Evolutionary conservation across 2,888 invertebrate genomes (phyloP), one percentile per base, ranked within the genome.

Genomic region (Coleophora deauratella): DNA sequence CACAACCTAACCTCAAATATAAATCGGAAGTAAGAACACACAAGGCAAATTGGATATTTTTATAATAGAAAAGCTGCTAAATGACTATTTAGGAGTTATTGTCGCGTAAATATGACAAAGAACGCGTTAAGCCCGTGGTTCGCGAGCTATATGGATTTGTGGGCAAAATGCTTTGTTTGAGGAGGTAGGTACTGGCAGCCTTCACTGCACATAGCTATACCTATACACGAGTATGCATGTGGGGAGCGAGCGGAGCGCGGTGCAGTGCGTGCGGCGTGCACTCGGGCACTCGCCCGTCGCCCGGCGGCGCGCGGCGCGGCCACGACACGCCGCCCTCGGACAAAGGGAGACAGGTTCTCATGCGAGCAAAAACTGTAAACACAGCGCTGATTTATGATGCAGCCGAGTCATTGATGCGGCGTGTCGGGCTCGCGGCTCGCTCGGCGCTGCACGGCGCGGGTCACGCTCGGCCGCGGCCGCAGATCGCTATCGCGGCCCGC

Each of bases 141-240:
- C 61, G 55, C 63, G 62, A 62, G 65, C 68, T 59, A 59, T 71
- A 70, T 68, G 68, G 76, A 74, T 74, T 75, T 70, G 73, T 72
- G 74, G 70, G 72, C 74, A 66, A 73, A 82, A 72, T 76, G 84
- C 84, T 85, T 85, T 85, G 84, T 85, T 81, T 75, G 80, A 80
- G 72, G 73, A 72, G 71, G 68, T 72, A 76, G 69, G 72, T 73
- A 76, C 70, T 67, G 55, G 69, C 77, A 82, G 82, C 81, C 81
- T 84, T 77, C 78, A 66, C 69, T 72, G 21, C 21, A 21, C 75
- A 62, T 63, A 67, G 52, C 65, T 74, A 72, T 72, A 76, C 33
- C 6, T 35, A 63, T n/a, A n/a, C n/a, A n/a, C n/a, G n/a, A n/a
- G n/a, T n/a, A 63, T 68, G 71, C 68, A 72, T 74, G 67, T 62